Base-by-base conservation (phyloP, 2,888 invertebrate species). In the Himalopsyche tibetana region DNA sequence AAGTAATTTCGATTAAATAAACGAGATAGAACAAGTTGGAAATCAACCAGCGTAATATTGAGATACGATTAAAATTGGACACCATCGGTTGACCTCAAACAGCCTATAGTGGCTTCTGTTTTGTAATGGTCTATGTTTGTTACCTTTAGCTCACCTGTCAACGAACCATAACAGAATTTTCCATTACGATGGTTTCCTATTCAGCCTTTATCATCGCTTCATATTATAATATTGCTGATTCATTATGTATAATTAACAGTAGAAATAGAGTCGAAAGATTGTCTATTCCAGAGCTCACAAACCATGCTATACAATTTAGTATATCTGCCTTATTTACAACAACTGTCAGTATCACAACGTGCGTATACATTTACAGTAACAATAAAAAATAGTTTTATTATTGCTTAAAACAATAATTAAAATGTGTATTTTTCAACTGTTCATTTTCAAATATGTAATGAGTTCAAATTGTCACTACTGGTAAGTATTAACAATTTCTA, bases 181-280 rank as follows among this genome's bases (percentile, higher is more conserved):
- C 74, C 74, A 80, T 45, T 80, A 80, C 80, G 51, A 80, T 45
- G 28, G 45, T 28, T 80, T 80, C 4, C 19, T 80, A 45, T 51
- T 80, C 51, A 80, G 45, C 80, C 6, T 80, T 42, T 42, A 80
- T 19, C 80, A 45, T 80, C 28, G 28, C 74, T 80, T 51, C 51
- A 51, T 51, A 51, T 51, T 51, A 80, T 28, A 82, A 83, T 84
- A 84, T 81, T 82, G 86, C 86, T 82, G 86, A 86, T 82, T 86
- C 86, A 86, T 82, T 82, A 19, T 56, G 69, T 51, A 81, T 86
- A 84, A 86, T 86, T 86, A 86, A 86, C 84, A 63, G 55, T 82
- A 55, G 82, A 55, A 74, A 74, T 74, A 12, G 4, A 74, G 36
- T 74, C 74, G 15, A 36, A 74, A 28, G 19, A 36, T 36, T 15